Base-by-base conservation (phyloP, 2,797 vertebrate genomes). In the Ceryle rudis region DNA sequence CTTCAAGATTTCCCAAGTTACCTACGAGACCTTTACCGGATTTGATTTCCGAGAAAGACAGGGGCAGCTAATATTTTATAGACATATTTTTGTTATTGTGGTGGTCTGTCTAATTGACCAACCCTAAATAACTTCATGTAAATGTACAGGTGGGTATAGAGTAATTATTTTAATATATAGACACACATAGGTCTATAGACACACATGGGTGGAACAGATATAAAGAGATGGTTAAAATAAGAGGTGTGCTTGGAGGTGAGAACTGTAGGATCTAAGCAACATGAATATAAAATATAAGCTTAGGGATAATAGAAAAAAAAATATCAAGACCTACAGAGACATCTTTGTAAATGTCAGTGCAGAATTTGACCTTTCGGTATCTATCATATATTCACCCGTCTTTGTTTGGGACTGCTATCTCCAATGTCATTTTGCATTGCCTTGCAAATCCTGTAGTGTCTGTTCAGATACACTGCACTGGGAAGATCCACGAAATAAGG, bases 261-360 rank as follows among this genome's bases (percentile, higher is more conserved):
- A 88, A 35, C 28, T 54, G 60, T 10, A 82, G 74, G 66, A 90
- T 82, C 89, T 75, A 41, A 78, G 84, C 51, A 96, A 72, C 52
- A 72, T 92, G 91, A 96, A 92, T 95, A 96, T 84, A 90, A 84
- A 89, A 93, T 26, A 20, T 75, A 96, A 97, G 91, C 88, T 62
- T 4, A 23, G n/a, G 72, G 72, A 95, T 92, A 95, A 94, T 28
- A 87, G 82, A 70, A 95, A 95, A 95, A 95, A 95, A 96, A 86
- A 90, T 71, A 94, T 35, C 89, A 77, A 95, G 83, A 86, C 64
- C 95, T 95, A 94, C 89, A 91, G 95, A 91, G 89, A 96, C 42
- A 0, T 83, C 82, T 91, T 84, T 88, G 95, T 96, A 97, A 97
- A 96, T 94, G 89, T 97, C 95, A 97, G 75, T 46, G 69, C 80